Evolutionary conservation across 2,888 invertebrate species (phyloP).

Genomic region (Drosophila subsilvestris): DNA sequence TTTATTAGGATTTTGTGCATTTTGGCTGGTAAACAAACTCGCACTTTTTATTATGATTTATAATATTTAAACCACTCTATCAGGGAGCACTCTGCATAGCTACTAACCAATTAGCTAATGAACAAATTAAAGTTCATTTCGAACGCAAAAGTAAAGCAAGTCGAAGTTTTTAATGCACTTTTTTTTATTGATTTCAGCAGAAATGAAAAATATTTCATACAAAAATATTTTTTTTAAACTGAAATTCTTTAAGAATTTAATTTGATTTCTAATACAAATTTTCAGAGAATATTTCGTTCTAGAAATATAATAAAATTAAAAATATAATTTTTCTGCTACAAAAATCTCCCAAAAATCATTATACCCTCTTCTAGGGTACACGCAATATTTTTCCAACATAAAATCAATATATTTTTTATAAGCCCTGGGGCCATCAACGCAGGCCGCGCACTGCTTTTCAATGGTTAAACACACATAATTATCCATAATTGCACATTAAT

Average conservation of each 20-base stretch:
- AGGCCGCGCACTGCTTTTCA: not conserved
- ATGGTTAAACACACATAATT: slow-evolving; percentile 65
- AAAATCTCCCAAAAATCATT: not conserved
- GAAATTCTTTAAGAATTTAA: too few relatives aligned
- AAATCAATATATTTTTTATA: slow-evolving; percentile 2
- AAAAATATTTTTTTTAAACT: too few relatives aligned
- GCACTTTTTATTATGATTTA: not conserved
- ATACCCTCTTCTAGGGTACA: not conserved
- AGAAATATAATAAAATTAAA: too few relatives aligned
- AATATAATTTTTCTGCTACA: too few relatives aligned
- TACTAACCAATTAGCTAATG: not conserved
- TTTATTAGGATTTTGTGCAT: not conserved
- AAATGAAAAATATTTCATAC: too few relatives aligned
- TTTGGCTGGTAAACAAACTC: not conserved
- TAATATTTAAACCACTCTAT: not conserved
- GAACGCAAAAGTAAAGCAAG: fast-evolving
- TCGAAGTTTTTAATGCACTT: too few relatives aligned
- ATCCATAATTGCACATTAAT: slow-evolving; percentile 68
- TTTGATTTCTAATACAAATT: too few relatives aligned
- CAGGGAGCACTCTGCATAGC: not conserved
- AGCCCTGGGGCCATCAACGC: too few relatives aligned
- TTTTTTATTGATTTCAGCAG: too few relatives aligned
- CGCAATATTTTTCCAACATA: not conserved
- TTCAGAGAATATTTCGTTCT: too few relatives aligned
- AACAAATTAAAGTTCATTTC: not conserved